Evolutionary conservation across 2,888 invertebrate genomes (phyloP).

Genomic region (Clistopyga incitator): DNA sequence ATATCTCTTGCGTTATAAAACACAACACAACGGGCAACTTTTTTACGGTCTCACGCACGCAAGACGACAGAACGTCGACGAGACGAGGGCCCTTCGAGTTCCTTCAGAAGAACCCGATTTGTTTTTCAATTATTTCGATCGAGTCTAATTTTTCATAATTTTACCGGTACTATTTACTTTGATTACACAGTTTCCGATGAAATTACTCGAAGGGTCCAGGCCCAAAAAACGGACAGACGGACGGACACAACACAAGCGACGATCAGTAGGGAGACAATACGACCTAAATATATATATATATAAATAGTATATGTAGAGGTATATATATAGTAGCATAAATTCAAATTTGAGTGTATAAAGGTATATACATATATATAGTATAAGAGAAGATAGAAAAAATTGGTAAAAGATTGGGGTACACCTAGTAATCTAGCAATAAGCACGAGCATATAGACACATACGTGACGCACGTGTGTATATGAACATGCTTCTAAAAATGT

Average conservation of each 20-base stretch:
- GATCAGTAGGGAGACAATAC: conserved; percentile 62
- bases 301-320: conserved; percentile 67
- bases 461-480: conserved; percentile 42
- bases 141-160: not conserved
- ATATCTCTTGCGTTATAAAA: conserved; percentile 41
- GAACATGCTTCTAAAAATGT: conserved; percentile 33
- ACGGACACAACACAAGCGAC: conserved; percentile 77
- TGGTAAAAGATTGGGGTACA: conserved; percentile 66
- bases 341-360: conserved; percentile 64
- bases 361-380: conserved; percentile 66
- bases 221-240: conserved; percentile 63
- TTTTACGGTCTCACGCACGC: conserved; percentile 60
- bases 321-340: conserved; percentile 72
- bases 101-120: not conserved
- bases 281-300: conserved; percentile 64
- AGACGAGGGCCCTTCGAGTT: conserved; percentile 43
- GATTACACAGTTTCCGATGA: not conserved
- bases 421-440: conserved; percentile 60
- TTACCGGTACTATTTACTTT: no score
- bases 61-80: conserved; percentile 56
- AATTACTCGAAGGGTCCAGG: conserved; percentile 67
- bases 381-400: conserved; percentile 60
- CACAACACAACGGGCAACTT: conserved; percentile 57
- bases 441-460: conserved; percentile 53
- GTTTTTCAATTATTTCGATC: not conserved